These are phyloP conservation scores for Diplodus sargus DNA, from an alignment of 2,797 vertebrate genomes.

Conservation along the genomic window DNA sequence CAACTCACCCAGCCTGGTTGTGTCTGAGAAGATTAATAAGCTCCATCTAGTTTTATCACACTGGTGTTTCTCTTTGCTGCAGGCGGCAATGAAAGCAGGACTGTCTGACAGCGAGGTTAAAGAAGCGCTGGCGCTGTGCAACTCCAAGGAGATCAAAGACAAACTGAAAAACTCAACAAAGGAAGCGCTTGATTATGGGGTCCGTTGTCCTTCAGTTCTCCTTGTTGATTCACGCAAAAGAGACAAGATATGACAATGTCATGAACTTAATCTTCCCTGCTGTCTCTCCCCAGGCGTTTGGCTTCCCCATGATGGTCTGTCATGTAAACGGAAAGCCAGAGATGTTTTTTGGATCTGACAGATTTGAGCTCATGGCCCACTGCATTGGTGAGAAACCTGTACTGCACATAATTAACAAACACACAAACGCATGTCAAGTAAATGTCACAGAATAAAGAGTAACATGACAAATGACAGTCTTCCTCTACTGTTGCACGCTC, in stretches of 20 bases:
- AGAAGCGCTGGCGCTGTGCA: slow-evolving; percentile 78
- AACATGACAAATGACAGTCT: background rate
- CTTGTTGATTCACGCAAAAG: background rate
- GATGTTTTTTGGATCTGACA: slow-evolving; percentile 93
- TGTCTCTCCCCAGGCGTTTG: slow-evolving; percentile 86
- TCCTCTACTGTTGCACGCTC: background rate
- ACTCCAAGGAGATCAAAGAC: slow-evolving; percentile 87
- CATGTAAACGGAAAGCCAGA: slow-evolving; percentile 85
- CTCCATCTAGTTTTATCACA: background rate
- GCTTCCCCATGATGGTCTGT: slow-evolving; percentile 89
- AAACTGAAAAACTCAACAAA: slow-evolving; percentile 86
- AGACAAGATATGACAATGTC: background rate
- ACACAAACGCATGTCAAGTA: background rate
- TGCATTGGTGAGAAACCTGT: slow-evolving; percentile 87
- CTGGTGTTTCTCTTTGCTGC: background rate
- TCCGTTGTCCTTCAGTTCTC: slow-evolving; percentile 68
- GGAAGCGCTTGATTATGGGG: slow-evolving; percentile 87
- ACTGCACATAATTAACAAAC: background rate
- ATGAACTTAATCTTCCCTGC: background rate
- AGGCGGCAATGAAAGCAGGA: slow-evolving; percentile 90
- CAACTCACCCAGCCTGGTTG: background rate
- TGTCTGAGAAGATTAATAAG: background rate
- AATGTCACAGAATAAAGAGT: background rate
- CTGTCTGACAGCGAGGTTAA: slow-evolving; percentile 81
- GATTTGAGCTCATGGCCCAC: slow-evolving; percentile 91